These are phyloP conservation scores for Limnephilus rhombicus DNA, from an alignment of 2,888 invertebrate species.

Conservation along the genomic window DNA sequence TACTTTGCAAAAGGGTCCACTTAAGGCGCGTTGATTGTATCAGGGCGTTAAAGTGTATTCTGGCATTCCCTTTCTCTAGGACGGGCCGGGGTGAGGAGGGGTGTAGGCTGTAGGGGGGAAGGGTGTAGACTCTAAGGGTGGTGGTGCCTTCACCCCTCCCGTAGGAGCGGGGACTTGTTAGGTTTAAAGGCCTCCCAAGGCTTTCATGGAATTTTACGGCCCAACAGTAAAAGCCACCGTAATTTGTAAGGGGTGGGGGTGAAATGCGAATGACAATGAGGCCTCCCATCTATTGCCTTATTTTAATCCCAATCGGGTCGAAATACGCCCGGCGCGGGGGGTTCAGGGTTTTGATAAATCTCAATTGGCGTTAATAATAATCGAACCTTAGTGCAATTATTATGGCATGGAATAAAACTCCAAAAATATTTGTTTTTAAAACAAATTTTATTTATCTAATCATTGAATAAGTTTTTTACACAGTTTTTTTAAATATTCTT, in stretches of 20 bases:
- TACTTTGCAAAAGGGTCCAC: background rate
- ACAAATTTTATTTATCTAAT: no score
- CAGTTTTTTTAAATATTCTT: no score
- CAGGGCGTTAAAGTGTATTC: slow-evolving; percentile 6
- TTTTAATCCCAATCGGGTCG: slow-evolving; percentile 36
- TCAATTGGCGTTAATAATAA: background rate
- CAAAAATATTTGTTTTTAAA: background rate
- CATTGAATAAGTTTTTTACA: no score
- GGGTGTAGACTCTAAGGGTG: background rate
- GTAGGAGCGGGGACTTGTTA: slow-evolving; percentile 31
- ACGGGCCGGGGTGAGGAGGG: no score
- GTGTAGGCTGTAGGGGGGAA: background rate
- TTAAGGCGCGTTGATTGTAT: slow-evolving; percentile 5
- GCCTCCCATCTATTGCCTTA: slow-evolving; percentile 11
- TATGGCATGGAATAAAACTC: background rate
- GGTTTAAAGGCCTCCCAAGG: slow-evolving; percentile 46
- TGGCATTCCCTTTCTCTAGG: slow-evolving; percentile 21
- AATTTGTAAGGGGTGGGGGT: slow-evolving; percentile 52
- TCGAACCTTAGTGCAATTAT: background rate
- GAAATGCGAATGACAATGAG: slow-evolving; percentile 37
- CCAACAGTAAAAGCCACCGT: slow-evolving; percentile 58
- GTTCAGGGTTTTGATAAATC: background rate
- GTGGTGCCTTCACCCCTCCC: background rate
- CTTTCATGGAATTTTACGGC: slow-evolving; percentile 56
- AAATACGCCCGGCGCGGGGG: background rate